These are phyloP conservation scores for Dinomys branickii DNA, from an alignment of 2,113 vertebrate species.

Conservation along the genomic window DNA sequence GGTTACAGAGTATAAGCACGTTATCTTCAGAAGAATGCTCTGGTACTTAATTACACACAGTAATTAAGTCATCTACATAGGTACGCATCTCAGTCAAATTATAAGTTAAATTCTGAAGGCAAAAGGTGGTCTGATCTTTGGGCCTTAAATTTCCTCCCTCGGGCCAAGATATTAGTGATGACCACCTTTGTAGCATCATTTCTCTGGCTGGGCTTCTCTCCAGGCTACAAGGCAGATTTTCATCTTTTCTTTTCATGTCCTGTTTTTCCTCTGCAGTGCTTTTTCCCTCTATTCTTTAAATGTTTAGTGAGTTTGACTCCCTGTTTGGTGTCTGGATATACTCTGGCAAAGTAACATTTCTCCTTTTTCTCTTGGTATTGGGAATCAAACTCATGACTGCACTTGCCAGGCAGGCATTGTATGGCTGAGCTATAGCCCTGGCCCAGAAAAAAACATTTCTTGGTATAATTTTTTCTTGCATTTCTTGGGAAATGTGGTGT, in stretches of 20 bases:
- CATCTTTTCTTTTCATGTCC: not conserved
- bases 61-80: conserved; percentile 47
- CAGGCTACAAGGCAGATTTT: not conserved
- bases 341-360: not conserved
- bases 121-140: conserved; percentile 20
- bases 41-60: conserved; percentile 48
- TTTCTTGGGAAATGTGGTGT: conserved; percentile 31
- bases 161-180: not conserved
- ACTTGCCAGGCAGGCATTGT: no score
- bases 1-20: conserved; percentile 38
- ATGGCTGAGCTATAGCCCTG: no score
- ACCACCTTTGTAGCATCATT: not conserved
- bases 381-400: no score
- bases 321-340: not conserved
- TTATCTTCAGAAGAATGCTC: conserved; percentile 55
- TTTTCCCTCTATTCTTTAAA: not conserved
- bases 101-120: conserved; percentile 48
- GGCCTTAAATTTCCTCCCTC: not conserved
- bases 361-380: no score
- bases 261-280: not conserved
- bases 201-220: not conserved
- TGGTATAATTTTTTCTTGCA: not conserved
- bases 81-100: conserved; percentile 41
- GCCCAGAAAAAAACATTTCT: not conserved
- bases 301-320: not conserved